phyloP scores from a whole-genome alignment of 2,888 invertebrate genomes.

The Nemurella pictetii region DNA sequence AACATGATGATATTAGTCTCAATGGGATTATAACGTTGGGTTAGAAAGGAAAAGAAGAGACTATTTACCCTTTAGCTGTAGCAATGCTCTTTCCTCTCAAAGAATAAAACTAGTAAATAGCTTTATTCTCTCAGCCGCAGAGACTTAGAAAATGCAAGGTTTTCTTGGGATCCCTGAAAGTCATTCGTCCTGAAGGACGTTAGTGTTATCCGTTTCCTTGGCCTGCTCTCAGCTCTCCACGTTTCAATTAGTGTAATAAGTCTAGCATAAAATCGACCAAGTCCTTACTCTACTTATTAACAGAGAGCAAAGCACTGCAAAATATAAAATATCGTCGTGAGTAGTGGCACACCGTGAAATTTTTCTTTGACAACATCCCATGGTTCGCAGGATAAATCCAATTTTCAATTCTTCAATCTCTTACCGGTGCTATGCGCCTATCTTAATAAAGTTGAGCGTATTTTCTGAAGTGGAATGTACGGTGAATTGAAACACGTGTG shows the following conservation, averaged over 20 bases:
- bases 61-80: not conserved
- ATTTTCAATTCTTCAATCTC: not conserved
- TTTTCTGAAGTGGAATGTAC: not conserved
- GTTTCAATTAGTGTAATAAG: not conserved
- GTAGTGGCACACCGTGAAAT: not conserved
- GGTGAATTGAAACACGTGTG: not conserved
- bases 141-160: not conserved
- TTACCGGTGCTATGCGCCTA: not conserved
- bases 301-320: not conserved
- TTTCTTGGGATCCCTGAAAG: not conserved
- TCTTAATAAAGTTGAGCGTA: not conserved
- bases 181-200: not conserved
- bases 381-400: not conserved
- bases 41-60: slow-evolving; percentile 6
- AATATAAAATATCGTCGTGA: not conserved
- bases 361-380: not conserved
- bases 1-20: slow-evolving; percentile 12
- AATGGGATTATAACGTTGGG: slow-evolving; percentile 13
- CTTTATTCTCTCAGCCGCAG: not conserved
- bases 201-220: not conserved
- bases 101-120: not conserved
- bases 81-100: not conserved
- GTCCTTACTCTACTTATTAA: not conserved
- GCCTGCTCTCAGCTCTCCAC: not conserved
- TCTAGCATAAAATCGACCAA: not conserved